phyloP scores from a whole-genome alignment of 2,113 vertebrate species.

The Laticauda laticaudata region DNA sequence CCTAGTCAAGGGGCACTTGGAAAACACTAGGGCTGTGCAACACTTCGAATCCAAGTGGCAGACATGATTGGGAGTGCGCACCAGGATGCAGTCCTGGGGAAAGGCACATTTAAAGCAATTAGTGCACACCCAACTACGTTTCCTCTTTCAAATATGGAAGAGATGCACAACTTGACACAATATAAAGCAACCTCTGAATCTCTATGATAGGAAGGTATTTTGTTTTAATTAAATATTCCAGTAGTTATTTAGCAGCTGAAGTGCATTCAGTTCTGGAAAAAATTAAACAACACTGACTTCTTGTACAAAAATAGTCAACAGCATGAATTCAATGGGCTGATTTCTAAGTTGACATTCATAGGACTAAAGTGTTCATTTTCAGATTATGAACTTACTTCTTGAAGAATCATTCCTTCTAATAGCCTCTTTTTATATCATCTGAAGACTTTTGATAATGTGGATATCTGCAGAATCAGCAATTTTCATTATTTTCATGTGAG shows the following conservation, averaged over 20 bases:
- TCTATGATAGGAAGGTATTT: not conserved
- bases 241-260: not conserved
- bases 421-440: not conserved
- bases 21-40: not conserved
- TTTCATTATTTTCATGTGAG: fast-evolving
- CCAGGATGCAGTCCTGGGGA: not conserved
- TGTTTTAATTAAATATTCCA: not conserved
- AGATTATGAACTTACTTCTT: not conserved
- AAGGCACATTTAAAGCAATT: not conserved
- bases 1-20: not conserved
- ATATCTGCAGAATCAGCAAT: not conserved
- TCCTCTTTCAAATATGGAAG: not conserved
- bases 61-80: not conserved
- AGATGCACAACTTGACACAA: not conserved
- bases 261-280: not conserved
- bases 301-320: not conserved
- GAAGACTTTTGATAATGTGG: not conserved
- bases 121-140: not conserved
- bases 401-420: not conserved
- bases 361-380: not conserved
- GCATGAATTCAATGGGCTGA: not conserved
- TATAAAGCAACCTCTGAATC: not conserved
- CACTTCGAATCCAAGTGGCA: not conserved
- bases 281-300: not conserved
- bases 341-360: not conserved